Percentiles rank a stretch among this genome's conserved stretches.
Evolutionary conservation across 23 tunicate species (phyloP).

Genomic region (Ciona savignyi): DNA sequence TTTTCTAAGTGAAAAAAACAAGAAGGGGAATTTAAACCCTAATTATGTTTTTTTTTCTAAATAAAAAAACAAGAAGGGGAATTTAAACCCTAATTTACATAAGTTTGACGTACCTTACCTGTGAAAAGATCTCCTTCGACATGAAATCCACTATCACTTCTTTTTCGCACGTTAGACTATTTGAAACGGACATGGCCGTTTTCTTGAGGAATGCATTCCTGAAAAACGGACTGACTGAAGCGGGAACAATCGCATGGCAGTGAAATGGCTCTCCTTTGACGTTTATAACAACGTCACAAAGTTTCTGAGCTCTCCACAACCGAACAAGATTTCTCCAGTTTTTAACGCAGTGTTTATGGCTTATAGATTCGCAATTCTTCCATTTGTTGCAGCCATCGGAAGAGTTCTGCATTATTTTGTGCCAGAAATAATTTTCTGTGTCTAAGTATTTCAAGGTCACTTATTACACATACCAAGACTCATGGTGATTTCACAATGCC

Average conservation of each 20-base stretch:
- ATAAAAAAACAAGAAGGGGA: no score
- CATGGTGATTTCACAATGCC: no score
- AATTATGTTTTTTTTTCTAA: no score
- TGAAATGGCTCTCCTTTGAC: conserved; percentile 49
- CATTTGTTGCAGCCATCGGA: conserved; percentile 14
- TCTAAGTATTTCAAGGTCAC: no score
- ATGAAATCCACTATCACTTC: conserved; percentile 77
- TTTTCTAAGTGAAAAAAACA: no score
- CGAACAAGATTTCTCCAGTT: conserved; percentile 81
- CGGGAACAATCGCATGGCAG: conserved; percentile 81
- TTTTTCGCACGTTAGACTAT: conserved; percentile 31
- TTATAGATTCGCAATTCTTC: conserved; percentile 44
- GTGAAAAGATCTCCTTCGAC: conserved; percentile 56
- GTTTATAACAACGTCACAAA: conserved; percentile 60
- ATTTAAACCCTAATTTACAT: no score
- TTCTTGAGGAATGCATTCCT: conserved; percentile 58
- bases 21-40: no score
- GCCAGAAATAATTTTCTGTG: no score
- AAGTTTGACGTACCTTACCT: conserved; percentile 33
- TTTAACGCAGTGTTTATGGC: conserved; percentile 69
- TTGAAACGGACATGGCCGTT: conserved; percentile 36
- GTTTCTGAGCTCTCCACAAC: conserved; percentile 81
- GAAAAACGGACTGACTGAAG: conserved; percentile 76
- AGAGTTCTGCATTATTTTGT: not conserved
- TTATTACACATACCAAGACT: no score